Percentiles rank a stretch among this genome's conserved stretches.
phyloP scores from a whole-genome alignment of 2,797 vertebrate genomes.

The Poecilia picta region DNA sequence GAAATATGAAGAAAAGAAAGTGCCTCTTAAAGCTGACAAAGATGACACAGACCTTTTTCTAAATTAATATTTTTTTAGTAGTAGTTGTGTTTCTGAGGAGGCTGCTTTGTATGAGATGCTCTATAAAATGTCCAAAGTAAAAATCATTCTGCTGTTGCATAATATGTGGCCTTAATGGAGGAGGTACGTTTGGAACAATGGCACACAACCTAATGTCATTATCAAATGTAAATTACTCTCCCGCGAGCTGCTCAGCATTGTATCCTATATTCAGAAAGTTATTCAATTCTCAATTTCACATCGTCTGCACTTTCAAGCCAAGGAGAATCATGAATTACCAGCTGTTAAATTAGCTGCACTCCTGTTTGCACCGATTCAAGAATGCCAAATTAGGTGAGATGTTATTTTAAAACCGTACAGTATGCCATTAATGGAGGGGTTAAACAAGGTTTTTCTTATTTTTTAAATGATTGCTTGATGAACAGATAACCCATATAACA shows the following conservation, averaged over 20 bases:
- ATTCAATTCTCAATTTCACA: slow-evolving; percentile 61
- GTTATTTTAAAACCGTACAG: slow-evolving; percentile 26
- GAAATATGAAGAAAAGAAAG: background rate
- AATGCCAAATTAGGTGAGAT: slow-evolving; percentile 25
- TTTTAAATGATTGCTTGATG: slow-evolving; percentile 21
- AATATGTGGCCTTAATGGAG: slow-evolving; percentile 41
- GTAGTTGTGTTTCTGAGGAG: slow-evolving; percentile 34
- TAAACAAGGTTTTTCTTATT: slow-evolving; percentile 30
- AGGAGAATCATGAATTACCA: slow-evolving; percentile 40
- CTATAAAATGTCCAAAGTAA: slow-evolving; percentile 53
- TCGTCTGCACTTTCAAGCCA: slow-evolving; percentile 42
- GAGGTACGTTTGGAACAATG: slow-evolving; percentile 40
- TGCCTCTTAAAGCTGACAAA: background rate
- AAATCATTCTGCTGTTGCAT: slow-evolving; percentile 9
- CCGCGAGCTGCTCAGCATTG: slow-evolving; percentile 59
- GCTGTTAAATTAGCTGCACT: slow-evolving; percentile 40
- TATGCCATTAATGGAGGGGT: slow-evolving; percentile 21
- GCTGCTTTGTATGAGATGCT: slow-evolving; percentile 44
- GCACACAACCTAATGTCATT: slow-evolving; percentile 55
- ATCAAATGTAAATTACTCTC: slow-evolving; percentile 67
- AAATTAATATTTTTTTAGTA: background rate
- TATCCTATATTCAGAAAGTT: slow-evolving; percentile 45
- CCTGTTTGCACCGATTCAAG: slow-evolving; percentile 3
- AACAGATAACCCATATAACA: slow-evolving; percentile 9
- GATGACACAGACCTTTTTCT: background rate